phyloP scores from a whole-genome alignment of 2,113 vertebrate genomes.

The Indri indri region DNA sequence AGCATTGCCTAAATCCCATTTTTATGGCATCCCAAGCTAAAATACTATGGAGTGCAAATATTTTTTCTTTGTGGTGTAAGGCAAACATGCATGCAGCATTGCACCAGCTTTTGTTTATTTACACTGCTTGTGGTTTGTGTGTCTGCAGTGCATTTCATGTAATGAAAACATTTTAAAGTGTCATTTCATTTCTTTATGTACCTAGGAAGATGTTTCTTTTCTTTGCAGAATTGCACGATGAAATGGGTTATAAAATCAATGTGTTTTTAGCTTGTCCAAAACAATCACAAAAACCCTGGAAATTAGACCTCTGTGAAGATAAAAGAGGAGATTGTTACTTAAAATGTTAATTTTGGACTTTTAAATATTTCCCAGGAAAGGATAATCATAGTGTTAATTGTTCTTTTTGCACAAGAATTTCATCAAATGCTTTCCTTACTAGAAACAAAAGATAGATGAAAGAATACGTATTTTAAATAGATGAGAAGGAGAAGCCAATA shows the following conservation, averaged over 20 bases:
- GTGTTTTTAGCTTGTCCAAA: conserved; percentile 35
- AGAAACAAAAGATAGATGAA: neutral
- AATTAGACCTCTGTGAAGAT: neutral
- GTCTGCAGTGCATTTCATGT: neutral
- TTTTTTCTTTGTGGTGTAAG: conserved; percentile 32
- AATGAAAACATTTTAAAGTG: neutral
- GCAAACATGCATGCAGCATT: neutral
- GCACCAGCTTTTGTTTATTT: conserved; percentile 2
- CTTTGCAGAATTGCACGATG: conserved; percentile 24
- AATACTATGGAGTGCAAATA: conserved; percentile 25
- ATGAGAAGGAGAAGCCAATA: neutral
- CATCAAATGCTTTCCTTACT: neutral
- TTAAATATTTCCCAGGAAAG: neutral
- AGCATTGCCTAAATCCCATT: neutral
- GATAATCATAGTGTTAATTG: neutral
- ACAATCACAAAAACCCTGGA: neutral
- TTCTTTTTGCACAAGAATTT: conserved; percentile 20
- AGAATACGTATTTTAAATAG: neutral
- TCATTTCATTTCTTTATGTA: conserved; percentile 19
- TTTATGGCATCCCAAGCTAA: conserved; percentile 51
- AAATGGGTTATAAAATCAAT: conserved; percentile 29
- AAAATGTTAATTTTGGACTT: neutral
- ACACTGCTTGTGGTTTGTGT: neutral
- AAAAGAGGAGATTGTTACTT: conserved; percentile 30
- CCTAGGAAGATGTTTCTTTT: conserved; percentile 24